Conservation (phyloP, 2,113 vertebrate genomes). For the Gymnocephalus cernua region DNA sequence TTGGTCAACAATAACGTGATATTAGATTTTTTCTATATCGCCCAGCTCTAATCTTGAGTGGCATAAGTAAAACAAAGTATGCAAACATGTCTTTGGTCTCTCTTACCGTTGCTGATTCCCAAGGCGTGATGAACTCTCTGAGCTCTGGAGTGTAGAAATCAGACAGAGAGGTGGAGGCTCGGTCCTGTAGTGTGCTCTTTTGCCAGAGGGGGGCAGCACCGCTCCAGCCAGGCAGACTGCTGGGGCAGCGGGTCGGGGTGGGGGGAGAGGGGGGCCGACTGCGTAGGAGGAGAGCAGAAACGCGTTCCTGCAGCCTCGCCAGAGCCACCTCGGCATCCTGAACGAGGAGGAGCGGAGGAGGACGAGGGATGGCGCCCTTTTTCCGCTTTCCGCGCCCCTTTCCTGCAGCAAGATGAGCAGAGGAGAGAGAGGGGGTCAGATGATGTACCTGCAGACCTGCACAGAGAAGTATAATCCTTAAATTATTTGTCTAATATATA, state of each 20-base stretch:
- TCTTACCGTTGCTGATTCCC: slow-evolving; percentile 77
- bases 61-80: not conserved
- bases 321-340: slow-evolving; percentile 84
- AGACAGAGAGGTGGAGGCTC: slow-evolving; percentile 36
- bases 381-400: slow-evolving; percentile 83
- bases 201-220: slow-evolving; percentile 87
- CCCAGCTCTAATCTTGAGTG: not conserved
- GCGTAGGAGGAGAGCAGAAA: slow-evolving; percentile 86
- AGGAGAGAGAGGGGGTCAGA: not conserved
- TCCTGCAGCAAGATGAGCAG: slow-evolving; percentile 70
- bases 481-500: not conserved
- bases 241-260: slow-evolving; percentile 85
- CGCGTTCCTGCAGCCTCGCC: slow-evolving; percentile 85
- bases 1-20: no score
- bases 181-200: slow-evolving; percentile 84
- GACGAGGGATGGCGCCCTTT: slow-evolving; percentile 62
- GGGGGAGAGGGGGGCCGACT: slow-evolving; percentile 78
- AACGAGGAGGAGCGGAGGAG: slow-evolving; percentile 86
- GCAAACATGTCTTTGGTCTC: not conserved
- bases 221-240: slow-evolving; percentile 79
- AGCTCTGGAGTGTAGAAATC: slow-evolving; percentile 86
- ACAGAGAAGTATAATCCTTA: not conserved
- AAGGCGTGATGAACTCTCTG: slow-evolving; percentile 80
- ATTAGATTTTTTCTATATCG: no score
- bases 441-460: not conserved